phyloP scores from a whole-genome alignment of 2,888 invertebrate genomes.

The Polietes domitor region DNA sequence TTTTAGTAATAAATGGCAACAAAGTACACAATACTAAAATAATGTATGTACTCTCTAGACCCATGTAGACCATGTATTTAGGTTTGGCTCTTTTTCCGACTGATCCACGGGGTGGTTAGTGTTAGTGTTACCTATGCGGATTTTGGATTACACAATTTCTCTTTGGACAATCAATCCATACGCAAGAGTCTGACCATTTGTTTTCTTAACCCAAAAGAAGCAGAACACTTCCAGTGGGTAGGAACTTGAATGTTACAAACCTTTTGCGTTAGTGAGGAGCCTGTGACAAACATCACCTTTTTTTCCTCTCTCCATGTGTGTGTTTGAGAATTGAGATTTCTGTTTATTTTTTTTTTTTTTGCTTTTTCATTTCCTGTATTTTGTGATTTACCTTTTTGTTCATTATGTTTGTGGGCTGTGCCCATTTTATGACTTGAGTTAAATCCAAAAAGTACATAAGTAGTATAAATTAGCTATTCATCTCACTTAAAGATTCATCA shows the following conservation, averaged over 20 bases:
- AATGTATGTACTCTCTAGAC: background rate
- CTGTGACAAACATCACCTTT: background rate
- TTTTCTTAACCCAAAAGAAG: constrained; percentile 1
- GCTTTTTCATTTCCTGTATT: background rate
- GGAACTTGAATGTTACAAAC: constrained; percentile 34
- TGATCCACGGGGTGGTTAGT: background rate
- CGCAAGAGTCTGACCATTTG: constrained; percentile 62
- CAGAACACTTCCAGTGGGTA: background rate
- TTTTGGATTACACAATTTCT: constrained; percentile 51
- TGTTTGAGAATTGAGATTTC: no score
- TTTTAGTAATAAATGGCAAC: constrained; percentile 14
- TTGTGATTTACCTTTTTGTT: constrained; percentile 16
- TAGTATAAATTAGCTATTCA: background rate
- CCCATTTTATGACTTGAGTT: background rate
- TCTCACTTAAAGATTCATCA: background rate
- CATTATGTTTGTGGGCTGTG: background rate
- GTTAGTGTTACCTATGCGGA: constrained; percentile 66
- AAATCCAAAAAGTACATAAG: background rate
- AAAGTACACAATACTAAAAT: constrained; percentile 12
- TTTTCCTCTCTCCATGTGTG: background rate
- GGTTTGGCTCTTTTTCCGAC: background rate
- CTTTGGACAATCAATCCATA: constrained; percentile 43
- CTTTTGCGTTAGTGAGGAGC: constrained; percentile 24
- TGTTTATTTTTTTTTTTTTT: background rate
- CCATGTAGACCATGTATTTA: background rate